A percentile compares a stretch with the other conserved stretches of the same genome.
Conservation (phyloP, 2,113 vertebrate genomes). For the Tupaia tana region DNA sequence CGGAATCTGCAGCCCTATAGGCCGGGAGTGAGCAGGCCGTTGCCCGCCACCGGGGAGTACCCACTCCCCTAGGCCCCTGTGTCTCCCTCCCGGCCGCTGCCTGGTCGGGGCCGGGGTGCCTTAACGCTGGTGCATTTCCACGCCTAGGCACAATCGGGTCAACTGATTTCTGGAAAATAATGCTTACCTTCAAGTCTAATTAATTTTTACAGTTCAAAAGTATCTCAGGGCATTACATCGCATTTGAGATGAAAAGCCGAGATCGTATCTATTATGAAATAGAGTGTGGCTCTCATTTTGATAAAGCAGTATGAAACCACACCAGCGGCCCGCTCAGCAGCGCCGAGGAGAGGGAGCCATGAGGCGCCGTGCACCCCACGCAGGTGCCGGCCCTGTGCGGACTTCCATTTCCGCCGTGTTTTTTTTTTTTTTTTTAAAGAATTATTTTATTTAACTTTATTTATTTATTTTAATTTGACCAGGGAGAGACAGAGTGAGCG, state of each 20-base stretch:
- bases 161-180: constrained; percentile 44
- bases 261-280: constrained; percentile 74
- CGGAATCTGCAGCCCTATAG: not conserved
- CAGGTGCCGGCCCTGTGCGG: no score
- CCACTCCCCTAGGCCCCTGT: no score
- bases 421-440: no score
- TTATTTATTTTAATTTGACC: no score
- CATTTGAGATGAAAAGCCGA: constrained; percentile 72
- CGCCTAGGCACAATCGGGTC: constrained; percentile 23
- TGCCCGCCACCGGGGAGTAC: not conserved
- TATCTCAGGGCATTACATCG: constrained; percentile 72
- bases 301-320: constrained; percentile 44
- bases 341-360: not conserved
- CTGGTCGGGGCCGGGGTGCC: not conserved
- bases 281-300: constrained; percentile 28
- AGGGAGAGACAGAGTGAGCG: no score
- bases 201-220: constrained; percentile 71
- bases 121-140: not conserved
- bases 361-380: not conserved
- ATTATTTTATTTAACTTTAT: no score
- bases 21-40: not conserved
- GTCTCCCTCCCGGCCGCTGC: not conserved
- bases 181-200: constrained; percentile 58
- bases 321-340: not conserved
- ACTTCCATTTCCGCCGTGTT: no score